A percentile compares a stretch with the other conserved stretches of the same genome.
Evolutionary conservation across 2,888 invertebrate species (phyloP).

Genomic region (Mesorhabditis sp.): DNA sequence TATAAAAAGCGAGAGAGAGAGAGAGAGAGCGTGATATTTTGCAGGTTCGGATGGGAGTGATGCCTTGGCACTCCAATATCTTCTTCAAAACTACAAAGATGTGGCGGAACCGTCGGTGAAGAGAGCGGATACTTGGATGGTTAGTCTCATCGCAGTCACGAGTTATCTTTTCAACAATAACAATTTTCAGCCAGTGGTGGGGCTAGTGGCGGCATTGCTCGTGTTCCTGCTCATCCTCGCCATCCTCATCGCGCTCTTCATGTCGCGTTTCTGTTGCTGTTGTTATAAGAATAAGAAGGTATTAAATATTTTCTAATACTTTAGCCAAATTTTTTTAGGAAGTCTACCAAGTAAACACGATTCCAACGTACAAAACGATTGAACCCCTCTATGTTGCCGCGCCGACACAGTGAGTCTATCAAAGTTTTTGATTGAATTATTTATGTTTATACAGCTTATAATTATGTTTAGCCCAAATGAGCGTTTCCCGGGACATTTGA

Average conservation of each 20-base stretch:
- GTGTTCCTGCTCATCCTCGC: conserved; percentile 47
- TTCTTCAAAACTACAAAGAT: conserved; percentile 48
- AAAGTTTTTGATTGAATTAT: not conserved
- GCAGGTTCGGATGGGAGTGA: conserved; percentile 29
- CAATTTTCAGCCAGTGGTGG: conserved; percentile 47
- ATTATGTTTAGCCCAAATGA: not conserved
- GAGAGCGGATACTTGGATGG: conserved; percentile 42
- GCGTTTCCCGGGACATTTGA: conserved; percentile 10
- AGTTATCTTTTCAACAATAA: not conserved
- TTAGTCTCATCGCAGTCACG: conserved; percentile 19
- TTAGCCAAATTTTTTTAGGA: conserved; percentile 20
- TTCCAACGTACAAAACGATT: conserved; percentile 51
- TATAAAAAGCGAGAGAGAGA: too few species aligned
- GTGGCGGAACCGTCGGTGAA: conserved; percentile 41
- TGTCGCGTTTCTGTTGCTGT: conserved; percentile 41
- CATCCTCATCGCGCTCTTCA: conserved; percentile 41
- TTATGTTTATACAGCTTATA: not conserved
- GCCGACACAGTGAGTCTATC: conserved; percentile 31
- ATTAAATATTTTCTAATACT: not conserved
- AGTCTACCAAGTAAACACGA: conserved; percentile 51
- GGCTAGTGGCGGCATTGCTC: conserved; percentile 47
- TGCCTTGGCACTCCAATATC: conserved; percentile 42
- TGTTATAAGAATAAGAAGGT: conserved; percentile 35
- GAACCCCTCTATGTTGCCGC: conserved; percentile 56
- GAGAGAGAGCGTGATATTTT: not conserved